Evolutionary conservation across 2,797 vertebrate genomes (phyloP), one percentile per base, ranked within the genome.

Genomic region (Alauda arvensis): DNA sequence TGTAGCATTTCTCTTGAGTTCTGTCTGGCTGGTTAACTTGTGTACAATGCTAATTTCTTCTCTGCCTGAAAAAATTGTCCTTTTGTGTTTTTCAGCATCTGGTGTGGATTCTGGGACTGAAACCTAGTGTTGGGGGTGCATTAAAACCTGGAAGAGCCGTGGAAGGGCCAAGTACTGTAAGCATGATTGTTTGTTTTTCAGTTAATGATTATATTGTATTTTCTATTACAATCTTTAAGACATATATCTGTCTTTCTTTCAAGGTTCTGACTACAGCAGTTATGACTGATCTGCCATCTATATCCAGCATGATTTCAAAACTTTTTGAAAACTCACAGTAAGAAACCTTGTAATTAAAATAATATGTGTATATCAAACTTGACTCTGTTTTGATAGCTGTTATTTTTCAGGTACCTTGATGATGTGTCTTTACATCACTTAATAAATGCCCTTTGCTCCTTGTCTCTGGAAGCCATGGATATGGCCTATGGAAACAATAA

Each of bases 321-420:
- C 97, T 99, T 24, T 99, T 99, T 91, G 99, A 99, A 97, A 99
- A 99, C 94, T 99, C 99, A 69, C 99, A 99, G 99, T 99, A 98
- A 98, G 98, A 93, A 74, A 92, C 40, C 43, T 86, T 93, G 43
- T 60, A 77, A 92, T 85, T 88, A 61, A 85, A 93, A 67, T 72
- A 45, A 46, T 65, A 48, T 24, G 26, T 83, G 19, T 77, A 3
- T 89, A 40, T 92, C 56, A 66, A 55, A 52, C 45, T 18, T 85
- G 59, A 51, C 87, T 76, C 43, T 83, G 57, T 93, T 95, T 77
- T 95, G 70, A 96, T 88, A 91, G 83, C 66, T 60, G 31, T 88
- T 96, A 84, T 91, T 92, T 95, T 97, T 82, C 92, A 99, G 99
- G 92, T 99, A 99, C 92, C 97, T 99, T 90, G 99, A 99, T 51